Evolutionary conservation across 2,797 vertebrate species (phyloP).

Genomic region (Ctenosaura bakeri): DNA sequence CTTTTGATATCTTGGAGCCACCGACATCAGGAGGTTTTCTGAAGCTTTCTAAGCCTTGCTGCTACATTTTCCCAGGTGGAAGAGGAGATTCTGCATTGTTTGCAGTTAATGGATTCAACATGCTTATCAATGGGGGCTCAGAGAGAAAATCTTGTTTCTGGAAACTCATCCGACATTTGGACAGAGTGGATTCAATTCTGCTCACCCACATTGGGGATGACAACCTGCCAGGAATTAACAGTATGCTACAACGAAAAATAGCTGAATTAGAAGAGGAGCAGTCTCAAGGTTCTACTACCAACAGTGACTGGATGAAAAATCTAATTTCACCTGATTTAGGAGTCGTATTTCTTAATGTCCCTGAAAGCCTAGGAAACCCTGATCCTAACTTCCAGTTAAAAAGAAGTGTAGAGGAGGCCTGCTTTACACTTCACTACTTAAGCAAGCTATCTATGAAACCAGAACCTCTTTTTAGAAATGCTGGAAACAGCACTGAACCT

Average conservation of each 20-base stretch:
- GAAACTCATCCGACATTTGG: slow-evolving; percentile 97
- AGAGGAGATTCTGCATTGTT: slow-evolving; percentile 95
- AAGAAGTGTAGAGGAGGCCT: slow-evolving; percentile 91
- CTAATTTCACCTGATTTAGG: slow-evolving; percentile 97
- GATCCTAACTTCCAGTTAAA: slow-evolving; percentile 89
- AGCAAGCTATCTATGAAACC: slow-evolving; percentile 92
- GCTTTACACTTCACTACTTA: slow-evolving; percentile 91
- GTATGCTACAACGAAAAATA: slow-evolving; percentile 95
- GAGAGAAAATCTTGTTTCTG: slow-evolving; percentile 98
- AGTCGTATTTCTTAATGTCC: slow-evolving; percentile 94
- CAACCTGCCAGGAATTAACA: slow-evolving; percentile 96
- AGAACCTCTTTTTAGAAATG: slow-evolving; percentile 90
- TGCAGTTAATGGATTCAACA: slow-evolving; percentile 98
- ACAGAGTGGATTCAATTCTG: slow-evolving; percentile 95
- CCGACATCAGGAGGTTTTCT: slow-evolving; percentile 96
- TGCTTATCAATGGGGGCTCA: slow-evolving; percentile 97
- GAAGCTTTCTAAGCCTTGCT: slow-evolving; percentile 98
- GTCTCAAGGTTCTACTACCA: slow-evolving; percentile 94
- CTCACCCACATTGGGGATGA: slow-evolving; percentile 96
- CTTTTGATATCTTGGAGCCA: slow-evolving; percentile 96
- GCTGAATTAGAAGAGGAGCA: slow-evolving; percentile 95
- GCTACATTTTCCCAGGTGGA: slow-evolving; percentile 97
- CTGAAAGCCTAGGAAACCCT: slow-evolving; percentile 89
- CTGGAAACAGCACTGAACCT: slow-evolving; percentile 90
- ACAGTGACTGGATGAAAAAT: slow-evolving; percentile 98